Conservation (phyloP, 2,797 vertebrate species). For the Scolopax bukidnonensis region DNA sequence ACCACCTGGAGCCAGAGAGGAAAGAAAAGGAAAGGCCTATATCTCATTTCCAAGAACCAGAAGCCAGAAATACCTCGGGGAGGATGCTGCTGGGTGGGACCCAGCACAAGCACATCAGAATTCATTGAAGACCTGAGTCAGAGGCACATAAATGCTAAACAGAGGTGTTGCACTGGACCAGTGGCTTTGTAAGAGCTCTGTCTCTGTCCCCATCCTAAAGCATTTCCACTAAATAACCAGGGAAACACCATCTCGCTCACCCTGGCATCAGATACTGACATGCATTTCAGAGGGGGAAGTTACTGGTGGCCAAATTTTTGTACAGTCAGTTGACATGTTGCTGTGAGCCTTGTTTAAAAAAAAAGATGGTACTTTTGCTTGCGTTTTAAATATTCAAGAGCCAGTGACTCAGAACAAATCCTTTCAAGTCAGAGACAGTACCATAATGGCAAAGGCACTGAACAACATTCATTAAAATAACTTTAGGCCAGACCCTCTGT, state of each 20-base stretch:
- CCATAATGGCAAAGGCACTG: neutral
- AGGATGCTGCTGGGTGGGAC: neutral
- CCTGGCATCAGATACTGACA: rapidly evolving
- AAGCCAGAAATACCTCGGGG: rapidly evolving
- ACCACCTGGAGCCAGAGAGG: slow-evolving; percentile 83
- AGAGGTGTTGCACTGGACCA: rapidly evolving
- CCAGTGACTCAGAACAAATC: neutral
- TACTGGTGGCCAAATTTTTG: neutral
- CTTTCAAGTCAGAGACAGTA: neutral
- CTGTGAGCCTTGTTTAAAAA: neutral
- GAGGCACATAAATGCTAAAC: rapidly evolving
- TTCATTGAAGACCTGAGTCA: neutral
- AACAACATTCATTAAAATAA: neutral
- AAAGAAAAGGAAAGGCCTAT: neutral
- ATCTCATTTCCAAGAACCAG: neutral
- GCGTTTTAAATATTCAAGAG: neutral
- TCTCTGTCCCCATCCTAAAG: neutral
- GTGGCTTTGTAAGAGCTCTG: neutral
- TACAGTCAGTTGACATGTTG: rapidly evolving
- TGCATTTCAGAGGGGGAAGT: neutral
- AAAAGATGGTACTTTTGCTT: neutral
- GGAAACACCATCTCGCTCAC: neutral
- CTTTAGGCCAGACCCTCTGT: neutral
- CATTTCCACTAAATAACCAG: neutral
- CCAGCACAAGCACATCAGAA: neutral